Evolutionary conservation across 2,113 vertebrate species (phyloP).

Genomic region (Pomatostomus ruficeps): DNA sequence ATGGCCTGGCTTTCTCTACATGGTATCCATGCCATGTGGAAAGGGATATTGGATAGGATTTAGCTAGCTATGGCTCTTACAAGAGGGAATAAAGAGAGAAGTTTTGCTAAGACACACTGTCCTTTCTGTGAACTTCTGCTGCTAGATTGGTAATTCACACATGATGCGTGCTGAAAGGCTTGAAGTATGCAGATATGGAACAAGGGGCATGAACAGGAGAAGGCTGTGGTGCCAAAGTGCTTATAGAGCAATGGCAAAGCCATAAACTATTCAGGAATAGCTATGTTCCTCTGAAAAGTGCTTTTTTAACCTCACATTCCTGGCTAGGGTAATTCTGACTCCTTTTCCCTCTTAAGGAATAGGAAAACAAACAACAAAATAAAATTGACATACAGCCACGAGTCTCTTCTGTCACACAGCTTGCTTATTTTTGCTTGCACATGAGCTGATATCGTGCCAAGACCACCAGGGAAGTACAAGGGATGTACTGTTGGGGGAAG

Average conservation of each 20-base stretch:
- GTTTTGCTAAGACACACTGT: background rate
- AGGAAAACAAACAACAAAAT: background rate
- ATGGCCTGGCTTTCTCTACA: background rate
- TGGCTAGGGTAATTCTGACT: background rate
- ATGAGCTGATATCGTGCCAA: background rate
- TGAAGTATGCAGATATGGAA: background rate
- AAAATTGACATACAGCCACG: background rate
- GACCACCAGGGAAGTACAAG: background rate
- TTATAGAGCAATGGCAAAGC: background rate
- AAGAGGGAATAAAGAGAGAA: background rate
- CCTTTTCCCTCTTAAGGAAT: background rate
- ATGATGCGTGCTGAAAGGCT: background rate
- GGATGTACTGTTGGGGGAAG: background rate
- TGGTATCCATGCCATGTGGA: background rate
- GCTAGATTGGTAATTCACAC: background rate
- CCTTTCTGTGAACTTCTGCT: constrained; percentile 31
- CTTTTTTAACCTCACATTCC: constrained; percentile 12
- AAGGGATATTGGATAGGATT: background rate
- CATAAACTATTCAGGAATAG: background rate
- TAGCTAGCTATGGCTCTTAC: background rate
- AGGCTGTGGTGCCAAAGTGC: background rate
- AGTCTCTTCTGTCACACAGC: background rate
- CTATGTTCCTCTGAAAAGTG: background rate
- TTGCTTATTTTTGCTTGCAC: constrained; percentile 5
- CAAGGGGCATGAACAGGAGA: background rate